Evolutionary conservation across 2,888 invertebrate species (phyloP), one percentile per base, ranked within the genome.

Genomic region (Tenthredo amoena): DNA sequence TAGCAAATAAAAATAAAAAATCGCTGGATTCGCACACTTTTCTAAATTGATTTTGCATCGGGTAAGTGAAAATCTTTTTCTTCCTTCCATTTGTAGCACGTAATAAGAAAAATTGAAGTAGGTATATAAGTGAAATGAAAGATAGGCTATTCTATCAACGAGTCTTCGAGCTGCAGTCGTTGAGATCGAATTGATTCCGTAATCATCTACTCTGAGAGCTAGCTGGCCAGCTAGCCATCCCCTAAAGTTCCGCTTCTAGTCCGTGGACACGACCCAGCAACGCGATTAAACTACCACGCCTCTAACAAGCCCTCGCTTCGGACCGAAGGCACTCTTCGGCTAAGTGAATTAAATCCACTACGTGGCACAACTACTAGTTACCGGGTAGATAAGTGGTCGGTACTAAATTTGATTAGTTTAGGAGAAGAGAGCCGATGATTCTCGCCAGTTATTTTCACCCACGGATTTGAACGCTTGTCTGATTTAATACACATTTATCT

Each of bases 311-410:
- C 85, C 85, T 74, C 47, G 71, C 65, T 62, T 81, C 81, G 81
- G 40, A 81, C 72, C 81, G 62, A 37, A 81, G 83, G 50, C 84
- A 34, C 84, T 71, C 50, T 31, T 71, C 76, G 85, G 65, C 77
- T 85, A 85, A 86, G 86, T 86, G 87, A 87, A 87, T 87, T 87
- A 85, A 86, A 85, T 77, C 85, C 85, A 71, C 85, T 84, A 83
- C 83, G 83, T 68, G 62, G 72, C 86, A 76, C 72, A 83, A 83
- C 81, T 81, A 81, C 81, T 81, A 81, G 81, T 81, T 81, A 62
- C 81, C 58, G 81, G 40, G 0, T 62, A 81, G 81, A 81, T 81
- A 81, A 81, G 81, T 81, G 81, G 81, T 81, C 62, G 81, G 62
- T 81, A 37, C 58, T 81, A 62, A 62, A 81, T 81, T 81, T 81